Conservation (phyloP, 2,797 vertebrate genomes). For the Pempheris klunzingeri region DNA sequence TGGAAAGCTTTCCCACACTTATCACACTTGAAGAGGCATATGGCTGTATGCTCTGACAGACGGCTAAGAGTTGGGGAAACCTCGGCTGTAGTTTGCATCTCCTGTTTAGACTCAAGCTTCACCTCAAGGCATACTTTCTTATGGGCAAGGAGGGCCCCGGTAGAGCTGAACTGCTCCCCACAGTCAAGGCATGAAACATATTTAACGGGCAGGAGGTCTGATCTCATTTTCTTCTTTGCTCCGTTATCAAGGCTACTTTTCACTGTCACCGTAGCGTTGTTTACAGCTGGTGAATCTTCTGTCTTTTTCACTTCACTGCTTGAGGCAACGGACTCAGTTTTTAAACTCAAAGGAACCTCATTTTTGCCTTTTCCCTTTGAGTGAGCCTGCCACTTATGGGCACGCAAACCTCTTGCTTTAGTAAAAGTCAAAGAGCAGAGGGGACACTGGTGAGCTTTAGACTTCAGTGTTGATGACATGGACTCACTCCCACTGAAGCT, state of each 20-base stretch:
- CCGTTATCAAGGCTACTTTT: conserved; percentile 6
- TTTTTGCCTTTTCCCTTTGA: conserved; percentile 54
- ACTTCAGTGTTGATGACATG: conserved; percentile 29
- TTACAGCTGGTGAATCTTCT: background rate
- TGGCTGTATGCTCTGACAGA: conserved; percentile 62
- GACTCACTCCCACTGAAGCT: background rate
- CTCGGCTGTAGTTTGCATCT: conserved; percentile 51
- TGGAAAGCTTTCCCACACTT: conserved; percentile 88
- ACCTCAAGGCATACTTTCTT: conserved; percentile 50
- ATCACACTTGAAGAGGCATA: conserved; percentile 85
- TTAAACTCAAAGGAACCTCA: background rate
- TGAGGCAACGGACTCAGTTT: background rate
- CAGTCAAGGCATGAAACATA: conserved; percentile 57
- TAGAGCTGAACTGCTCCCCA: conserved; percentile 61
- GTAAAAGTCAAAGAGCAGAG: conserved; percentile 80
- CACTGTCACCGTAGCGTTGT: background rate
- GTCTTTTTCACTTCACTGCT: conserved; percentile 12
- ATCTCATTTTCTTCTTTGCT: conserved; percentile 30
- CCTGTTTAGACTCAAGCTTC: conserved; percentile 42
- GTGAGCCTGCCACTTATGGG: conserved; percentile 86
- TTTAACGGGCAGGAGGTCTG: conserved; percentile 22
- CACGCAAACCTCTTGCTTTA: conserved; percentile 82
- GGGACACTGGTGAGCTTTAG: conserved; percentile 75
- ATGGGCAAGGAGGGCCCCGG: conserved; percentile 60
- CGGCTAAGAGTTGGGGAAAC: conserved; percentile 27